Evolutionary conservation across 2,888 invertebrate genomes (phyloP), one percentile per base, ranked within the genome.

Genomic region (Stenodera caucasica): DNA sequence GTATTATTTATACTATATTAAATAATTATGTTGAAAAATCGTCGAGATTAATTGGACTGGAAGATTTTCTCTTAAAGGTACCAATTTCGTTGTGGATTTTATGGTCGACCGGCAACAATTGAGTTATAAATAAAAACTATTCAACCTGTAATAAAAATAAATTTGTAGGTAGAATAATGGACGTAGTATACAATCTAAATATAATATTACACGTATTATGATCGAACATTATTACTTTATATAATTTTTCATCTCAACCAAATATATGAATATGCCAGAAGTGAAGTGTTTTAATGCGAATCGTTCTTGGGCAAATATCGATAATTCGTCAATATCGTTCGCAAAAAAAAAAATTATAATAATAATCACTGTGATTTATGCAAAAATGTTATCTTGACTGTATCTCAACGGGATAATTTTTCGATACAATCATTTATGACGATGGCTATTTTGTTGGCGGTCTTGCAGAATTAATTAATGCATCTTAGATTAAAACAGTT

Each of bases 51-150:
- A 45, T 45, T 45, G 45, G 45, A 2, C 12, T 21, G 9, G 2
- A 18, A 45, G 11, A 21, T 12, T 18, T 21, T 45, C 21, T 18
- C 21, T 45, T 21, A 45, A 30, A 52, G 52, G 52, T 52, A 52
- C 18, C 33, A 52, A 53, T 58, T 62, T 50, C 35, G 53, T 32
- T 45, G 45, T 45, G 45, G 50, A 53, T 56, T 65, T 63, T 63
- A 60, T 58, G 61, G 49, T 53, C 45, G 62, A 49, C 53, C 55
- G 64, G 45, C 59, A 65, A 61, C 67, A 67, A 67, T 67, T 67
- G 67, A 67, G 67, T 67, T 67, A 67, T 67, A 67, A 67, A 67
- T 67, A 64, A 65, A 63, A 61, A 59, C 30, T 49, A 64, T 54
- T 49, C 61, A 57, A 26, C 57, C 64, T 59, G 59, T 58, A 64